These are phyloP conservation scores for Sericinus montela DNA, from an alignment of 2,888 invertebrate genomes.

Conservation along the genomic window DNA sequence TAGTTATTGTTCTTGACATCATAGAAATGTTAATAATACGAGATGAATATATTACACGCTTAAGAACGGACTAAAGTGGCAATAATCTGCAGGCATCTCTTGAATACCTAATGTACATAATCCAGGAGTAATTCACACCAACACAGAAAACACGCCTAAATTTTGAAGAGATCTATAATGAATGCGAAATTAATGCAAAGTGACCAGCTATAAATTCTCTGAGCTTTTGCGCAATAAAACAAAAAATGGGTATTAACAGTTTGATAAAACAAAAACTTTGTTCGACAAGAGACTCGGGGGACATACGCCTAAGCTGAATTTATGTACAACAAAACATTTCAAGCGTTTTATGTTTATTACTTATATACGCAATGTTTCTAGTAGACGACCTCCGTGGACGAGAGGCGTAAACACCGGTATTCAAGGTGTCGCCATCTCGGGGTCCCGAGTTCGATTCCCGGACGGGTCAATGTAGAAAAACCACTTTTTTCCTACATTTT, in stretches of 20 bases:
- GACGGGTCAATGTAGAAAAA: too few species aligned
- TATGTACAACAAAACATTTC: constrained; percentile 9
- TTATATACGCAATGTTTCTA: too few species aligned
- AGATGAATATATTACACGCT: constrained; percentile 11
- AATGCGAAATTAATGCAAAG: constrained; percentile 75
- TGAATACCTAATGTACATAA: constrained; percentile 32
- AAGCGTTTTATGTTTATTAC: too few species aligned
- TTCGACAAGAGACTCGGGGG: constrained; percentile 63
- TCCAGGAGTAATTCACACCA: constrained; percentile 48
- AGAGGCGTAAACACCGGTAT: too few species aligned
- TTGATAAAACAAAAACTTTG: constrained; percentile 73
- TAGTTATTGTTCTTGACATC: constrained; percentile 22
- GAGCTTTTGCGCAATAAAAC: constrained; percentile 68
- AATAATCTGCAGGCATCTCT: constrained; percentile 33
- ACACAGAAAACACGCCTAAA: constrained; percentile 49
- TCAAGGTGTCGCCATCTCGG: too few species aligned
- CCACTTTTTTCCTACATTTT: too few species aligned
- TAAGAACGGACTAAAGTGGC: constrained; percentile 7
- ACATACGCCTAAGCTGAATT: constrained; percentile 32
- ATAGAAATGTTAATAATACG: constrained; percentile 8
- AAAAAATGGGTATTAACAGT: constrained; percentile 74
- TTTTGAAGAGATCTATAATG: constrained; percentile 65
- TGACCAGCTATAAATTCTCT: constrained; percentile 67
- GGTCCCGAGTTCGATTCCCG: too few species aligned
- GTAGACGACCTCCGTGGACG: too few species aligned